phyloP scores from a whole-genome alignment of 2,888 invertebrate species.

The Aphelenchoides bicaudatus region DNA sequence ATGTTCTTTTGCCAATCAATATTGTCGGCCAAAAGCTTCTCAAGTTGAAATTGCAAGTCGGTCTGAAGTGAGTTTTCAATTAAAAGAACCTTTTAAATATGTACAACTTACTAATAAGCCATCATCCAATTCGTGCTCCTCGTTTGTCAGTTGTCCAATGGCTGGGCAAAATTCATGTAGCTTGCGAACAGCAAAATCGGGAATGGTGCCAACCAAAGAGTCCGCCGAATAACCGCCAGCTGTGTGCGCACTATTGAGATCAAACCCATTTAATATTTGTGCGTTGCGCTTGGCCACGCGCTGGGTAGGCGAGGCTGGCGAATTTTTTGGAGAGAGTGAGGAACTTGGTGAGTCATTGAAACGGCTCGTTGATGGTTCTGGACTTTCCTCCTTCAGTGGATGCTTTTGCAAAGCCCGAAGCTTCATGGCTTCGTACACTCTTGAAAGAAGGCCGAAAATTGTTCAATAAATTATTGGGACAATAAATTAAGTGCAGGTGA shows the following conservation, averaged over 20 bases:
- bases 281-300: constrained; percentile 33
- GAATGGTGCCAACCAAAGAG: constrained; percentile 14
- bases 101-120: constrained; percentile 5
- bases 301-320: constrained; percentile 27
- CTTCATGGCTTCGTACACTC: no score
- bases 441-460: no score
- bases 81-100: neutral
- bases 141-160: neutral
- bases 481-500: no score
- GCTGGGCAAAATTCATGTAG: constrained; percentile 17
- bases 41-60: constrained; percentile 28
- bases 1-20: constrained; percentile 28
- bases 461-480: no score
- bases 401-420: no score
- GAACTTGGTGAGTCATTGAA: no score
- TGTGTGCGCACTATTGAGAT: constrained; percentile 16
- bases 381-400: no score
- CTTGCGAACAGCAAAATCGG: constrained; percentile 11
- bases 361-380: no score
- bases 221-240: neutral
- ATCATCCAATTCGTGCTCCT: neutral
- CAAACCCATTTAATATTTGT: constrained; percentile 27
- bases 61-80: constrained; percentile 22
- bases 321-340: constrained; percentile 16
- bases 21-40: constrained; percentile 28